phyloP scores from a whole-genome alignment of 2,888 invertebrate genomes.

The Drosophila differens region DNA sequence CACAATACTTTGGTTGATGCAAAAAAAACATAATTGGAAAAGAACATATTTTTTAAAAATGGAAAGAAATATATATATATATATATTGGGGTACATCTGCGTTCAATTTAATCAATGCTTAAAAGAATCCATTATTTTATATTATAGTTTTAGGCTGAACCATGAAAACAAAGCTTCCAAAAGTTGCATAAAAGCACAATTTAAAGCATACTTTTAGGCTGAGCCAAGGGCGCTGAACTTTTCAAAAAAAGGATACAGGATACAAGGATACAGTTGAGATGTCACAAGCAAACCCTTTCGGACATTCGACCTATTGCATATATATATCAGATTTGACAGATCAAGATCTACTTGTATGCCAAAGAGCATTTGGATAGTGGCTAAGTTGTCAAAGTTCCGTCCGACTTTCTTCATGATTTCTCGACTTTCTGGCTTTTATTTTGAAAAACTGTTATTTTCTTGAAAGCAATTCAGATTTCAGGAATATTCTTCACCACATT shows the following conservation, averaged over 20 bases:
- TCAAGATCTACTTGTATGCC: background rate
- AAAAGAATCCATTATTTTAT: background rate
- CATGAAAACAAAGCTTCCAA: background rate
- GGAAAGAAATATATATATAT: background rate
- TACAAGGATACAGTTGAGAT: background rate
- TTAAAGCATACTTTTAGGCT: slow-evolving; percentile 2
- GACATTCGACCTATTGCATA: background rate
- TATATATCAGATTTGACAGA: background rate
- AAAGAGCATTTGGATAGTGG: background rate
- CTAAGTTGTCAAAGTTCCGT: background rate
- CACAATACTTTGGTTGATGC: background rate
- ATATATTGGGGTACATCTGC: background rate
- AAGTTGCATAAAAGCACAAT: rapidly evolving
- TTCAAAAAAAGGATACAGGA: too few species aligned
- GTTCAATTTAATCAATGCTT: background rate
- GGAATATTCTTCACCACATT: background rate
- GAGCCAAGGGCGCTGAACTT: background rate
- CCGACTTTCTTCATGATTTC: background rate
- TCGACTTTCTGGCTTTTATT: background rate
- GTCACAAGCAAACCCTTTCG: background rate
- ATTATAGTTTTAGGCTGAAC: background rate
- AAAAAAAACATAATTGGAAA: background rate
- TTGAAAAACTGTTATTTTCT: background rate
- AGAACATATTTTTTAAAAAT: background rate
- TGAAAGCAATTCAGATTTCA: background rate